Conservation (phyloP, 2,888 invertebrate species). For the Choreutis nemorana region DNA sequence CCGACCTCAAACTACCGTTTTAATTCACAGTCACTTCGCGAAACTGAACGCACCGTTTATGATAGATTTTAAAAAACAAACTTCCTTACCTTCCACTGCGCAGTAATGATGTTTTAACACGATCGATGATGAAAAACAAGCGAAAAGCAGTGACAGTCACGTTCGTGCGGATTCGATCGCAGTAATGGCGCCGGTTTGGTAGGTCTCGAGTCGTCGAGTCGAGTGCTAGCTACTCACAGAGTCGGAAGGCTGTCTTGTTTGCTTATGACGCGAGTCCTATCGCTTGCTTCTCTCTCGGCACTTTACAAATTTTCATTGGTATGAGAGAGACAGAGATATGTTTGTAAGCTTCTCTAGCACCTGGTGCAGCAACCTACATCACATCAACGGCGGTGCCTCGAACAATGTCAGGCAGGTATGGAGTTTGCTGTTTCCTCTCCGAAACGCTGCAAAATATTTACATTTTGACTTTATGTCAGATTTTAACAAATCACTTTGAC, state of each 20-base stretch:
- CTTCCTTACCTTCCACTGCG: constrained; percentile 61
- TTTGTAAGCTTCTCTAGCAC: constrained; percentile 24
- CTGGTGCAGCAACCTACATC: constrained; percentile 62
- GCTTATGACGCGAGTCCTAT: constrained; percentile 44
- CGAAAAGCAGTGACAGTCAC: constrained; percentile 56
- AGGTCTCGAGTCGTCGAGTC: constrained; percentile 45
- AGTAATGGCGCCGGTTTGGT: constrained; percentile 55
- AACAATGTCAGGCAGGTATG: constrained; percentile 52
- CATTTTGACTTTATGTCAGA: constrained; percentile 11
- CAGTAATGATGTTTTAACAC: constrained; percentile 57
- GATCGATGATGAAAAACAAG: constrained; percentile 56
- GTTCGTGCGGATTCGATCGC: constrained; percentile 56
- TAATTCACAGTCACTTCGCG: constrained; percentile 36
- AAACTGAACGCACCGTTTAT: constrained; percentile 42
- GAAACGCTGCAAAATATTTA: constrained; percentile 39
- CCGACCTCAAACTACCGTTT: constrained; percentile 23
- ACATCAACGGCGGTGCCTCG: constrained; percentile 42
- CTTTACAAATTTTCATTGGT: constrained; percentile 4
- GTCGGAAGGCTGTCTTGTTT: constrained; percentile 62
- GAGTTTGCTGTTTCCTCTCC: constrained; percentile 37
- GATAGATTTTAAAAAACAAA: constrained; percentile 38
- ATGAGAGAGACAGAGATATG: constrained; percentile 25
- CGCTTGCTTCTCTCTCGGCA: constrained; percentile 26
- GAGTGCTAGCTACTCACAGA: constrained; percentile 44
- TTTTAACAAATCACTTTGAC: constrained; percentile 4